Conservation (phyloP, 1,140 invertebrate genomes). For the Ditylenchus dipsaci region DNA sequence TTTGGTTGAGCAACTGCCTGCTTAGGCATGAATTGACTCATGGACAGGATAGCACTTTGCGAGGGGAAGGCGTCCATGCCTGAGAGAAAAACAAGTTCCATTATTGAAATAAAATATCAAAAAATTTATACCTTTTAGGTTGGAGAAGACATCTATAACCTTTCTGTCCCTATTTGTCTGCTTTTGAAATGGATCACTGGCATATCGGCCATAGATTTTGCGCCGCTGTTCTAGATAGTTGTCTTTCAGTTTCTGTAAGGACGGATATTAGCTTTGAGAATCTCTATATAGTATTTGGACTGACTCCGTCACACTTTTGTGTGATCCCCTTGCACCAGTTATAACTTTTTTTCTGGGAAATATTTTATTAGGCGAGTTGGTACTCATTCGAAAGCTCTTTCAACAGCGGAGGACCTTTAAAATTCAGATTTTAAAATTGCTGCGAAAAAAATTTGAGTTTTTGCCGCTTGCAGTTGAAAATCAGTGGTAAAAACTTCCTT, state of each 20-base stretch:
- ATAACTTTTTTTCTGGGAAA: no score
- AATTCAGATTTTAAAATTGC: no score
- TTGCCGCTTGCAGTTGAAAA: no score
- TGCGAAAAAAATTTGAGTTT: no score
- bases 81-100: not conserved
- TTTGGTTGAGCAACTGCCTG: not conserved
- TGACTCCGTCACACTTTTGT: no score
- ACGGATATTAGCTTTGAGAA: no score
- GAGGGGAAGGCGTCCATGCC: not conserved
- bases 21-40: not conserved
- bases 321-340: no score
- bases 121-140: not conserved
- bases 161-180: not conserved
- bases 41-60: not conserved
- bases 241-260: not conserved
- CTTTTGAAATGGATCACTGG: not conserved
- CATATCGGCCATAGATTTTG: not conserved
- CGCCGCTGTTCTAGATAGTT: not conserved
- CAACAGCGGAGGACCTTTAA: no score
- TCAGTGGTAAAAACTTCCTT: no score
- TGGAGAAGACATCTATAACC: not conserved
- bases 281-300: no score
- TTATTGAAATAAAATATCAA: not conserved
- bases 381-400: no score
- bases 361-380: no score